Conservation (phyloP, 2,797 vertebrate genomes). For the Botia almorhae region DNA sequence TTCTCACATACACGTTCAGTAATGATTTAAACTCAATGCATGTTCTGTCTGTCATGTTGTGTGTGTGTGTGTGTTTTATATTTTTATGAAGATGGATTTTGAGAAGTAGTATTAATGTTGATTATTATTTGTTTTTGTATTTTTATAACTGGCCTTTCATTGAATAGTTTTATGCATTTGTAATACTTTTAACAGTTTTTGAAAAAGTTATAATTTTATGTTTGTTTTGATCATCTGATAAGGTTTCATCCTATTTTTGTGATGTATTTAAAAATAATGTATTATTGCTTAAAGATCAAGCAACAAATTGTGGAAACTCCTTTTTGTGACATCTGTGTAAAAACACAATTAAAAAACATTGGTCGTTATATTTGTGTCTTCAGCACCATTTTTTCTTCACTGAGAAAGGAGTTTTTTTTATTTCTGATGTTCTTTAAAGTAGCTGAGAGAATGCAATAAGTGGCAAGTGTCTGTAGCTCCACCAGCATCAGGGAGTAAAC, state of each 20-base stretch:
- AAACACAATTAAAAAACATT: too few relatives aligned
- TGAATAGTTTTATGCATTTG: conserved; percentile 9
- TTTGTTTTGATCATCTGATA: not conserved
- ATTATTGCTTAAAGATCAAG: not conserved
- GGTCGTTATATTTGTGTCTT: too few relatives aligned
- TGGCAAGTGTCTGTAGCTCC: too few relatives aligned
- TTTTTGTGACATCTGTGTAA: not conserved
- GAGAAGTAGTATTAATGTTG: not conserved
- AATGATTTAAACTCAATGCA: not conserved
- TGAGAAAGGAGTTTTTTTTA: too few relatives aligned
- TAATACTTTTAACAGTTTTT: not conserved
- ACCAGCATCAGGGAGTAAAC: too few relatives aligned
- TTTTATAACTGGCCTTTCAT: conserved; percentile 17
- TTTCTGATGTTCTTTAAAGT: too few relatives aligned
- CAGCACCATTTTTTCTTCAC: too few relatives aligned
- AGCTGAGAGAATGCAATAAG: too few relatives aligned
- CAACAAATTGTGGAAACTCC: too few relatives aligned
- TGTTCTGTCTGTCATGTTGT: not conserved
- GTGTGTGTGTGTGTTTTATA: conserved; percentile 13
- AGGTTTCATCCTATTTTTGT: not conserved
- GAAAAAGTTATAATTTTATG: not conserved
- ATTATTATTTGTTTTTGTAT: not conserved
- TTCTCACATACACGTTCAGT: not conserved
- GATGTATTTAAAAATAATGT: not conserved
- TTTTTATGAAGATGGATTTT: conserved; percentile 7